phyloP scores from a whole-genome alignment of 1,140 invertebrate species.

The Brachionus manjavacas region DNA sequence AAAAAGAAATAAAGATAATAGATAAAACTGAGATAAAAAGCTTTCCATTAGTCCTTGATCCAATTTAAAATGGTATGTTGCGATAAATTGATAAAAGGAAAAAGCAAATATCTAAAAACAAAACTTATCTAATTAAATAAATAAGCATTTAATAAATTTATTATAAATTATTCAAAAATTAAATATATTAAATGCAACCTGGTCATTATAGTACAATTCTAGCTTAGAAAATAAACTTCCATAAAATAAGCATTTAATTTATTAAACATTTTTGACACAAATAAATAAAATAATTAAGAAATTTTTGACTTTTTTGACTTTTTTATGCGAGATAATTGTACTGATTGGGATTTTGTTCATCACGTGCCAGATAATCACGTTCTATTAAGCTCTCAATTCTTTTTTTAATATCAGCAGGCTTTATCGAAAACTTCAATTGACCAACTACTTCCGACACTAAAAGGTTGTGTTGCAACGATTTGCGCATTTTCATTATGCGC shows the following conservation, averaged over 20 bases:
- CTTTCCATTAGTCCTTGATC: not conserved
- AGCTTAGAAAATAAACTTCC: not conserved
- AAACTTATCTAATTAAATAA: not conserved
- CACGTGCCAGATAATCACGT: constrained; percentile 22
- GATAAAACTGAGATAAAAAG: no score
- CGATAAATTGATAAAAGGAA: not conserved
- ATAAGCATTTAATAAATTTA: not conserved
- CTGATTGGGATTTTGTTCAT: constrained; percentile 38
- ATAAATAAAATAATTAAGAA: constrained; percentile 37
- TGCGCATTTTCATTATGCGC: constrained; percentile 97
- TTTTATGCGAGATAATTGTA: constrained; percentile 40
- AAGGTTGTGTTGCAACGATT: constrained; percentile 77
- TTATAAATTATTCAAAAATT: not conserved
- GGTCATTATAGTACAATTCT: not conserved
- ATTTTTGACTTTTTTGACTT: not conserved
- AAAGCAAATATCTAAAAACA: not conserved
- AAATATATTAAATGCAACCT: not conserved
- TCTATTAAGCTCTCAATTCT: constrained; percentile 43
- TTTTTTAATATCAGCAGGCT: constrained; percentile 40
- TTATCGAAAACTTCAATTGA: constrained; percentile 41
- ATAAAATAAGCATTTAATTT: not conserved
- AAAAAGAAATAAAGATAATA: no score
- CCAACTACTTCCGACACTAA: constrained; percentile 77
- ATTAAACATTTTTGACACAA: not conserved
- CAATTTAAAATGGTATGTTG: not conserved